Conservation (phyloP, 2,797 vertebrate species). For the Microhierax caerulescens region DNA sequence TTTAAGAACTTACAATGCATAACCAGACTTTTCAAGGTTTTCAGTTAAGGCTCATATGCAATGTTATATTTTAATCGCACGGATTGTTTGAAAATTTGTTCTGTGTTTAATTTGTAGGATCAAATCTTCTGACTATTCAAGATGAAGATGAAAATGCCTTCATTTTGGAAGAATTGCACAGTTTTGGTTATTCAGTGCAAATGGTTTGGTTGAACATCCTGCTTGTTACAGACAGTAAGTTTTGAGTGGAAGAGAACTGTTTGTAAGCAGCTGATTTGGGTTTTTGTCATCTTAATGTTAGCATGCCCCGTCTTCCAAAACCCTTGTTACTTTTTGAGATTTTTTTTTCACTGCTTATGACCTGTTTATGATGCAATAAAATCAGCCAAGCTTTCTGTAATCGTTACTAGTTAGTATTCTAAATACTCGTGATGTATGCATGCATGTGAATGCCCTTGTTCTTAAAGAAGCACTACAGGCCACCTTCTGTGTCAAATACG, state of each 20-base stretch:
- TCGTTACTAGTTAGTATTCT: background rate
- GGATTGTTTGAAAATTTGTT: background rate
- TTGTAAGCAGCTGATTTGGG: background rate
- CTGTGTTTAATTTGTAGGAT: conserved; percentile 77
- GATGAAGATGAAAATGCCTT: conserved; percentile 87
- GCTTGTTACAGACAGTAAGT: conserved; percentile 85
- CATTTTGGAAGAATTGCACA: conserved; percentile 83
- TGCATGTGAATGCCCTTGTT: background rate
- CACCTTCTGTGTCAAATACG: background rate
- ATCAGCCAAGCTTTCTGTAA: background rate
- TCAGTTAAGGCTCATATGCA: background rate
- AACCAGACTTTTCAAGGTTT: background rate
- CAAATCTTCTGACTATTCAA: conserved; percentile 86
- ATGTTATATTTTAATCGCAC: background rate
- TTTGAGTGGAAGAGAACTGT: background rate
- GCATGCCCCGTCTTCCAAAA: background rate
- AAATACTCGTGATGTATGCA: background rate
- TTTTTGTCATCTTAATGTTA: background rate
- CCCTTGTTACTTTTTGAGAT: background rate
- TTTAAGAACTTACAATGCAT: background rate
- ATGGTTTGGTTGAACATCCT: conserved; percentile 87
- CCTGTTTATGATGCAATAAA: background rate
- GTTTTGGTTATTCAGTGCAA: conserved; percentile 78
- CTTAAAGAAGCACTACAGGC: background rate
- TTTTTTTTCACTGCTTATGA: background rate